Conservation (phyloP, 2,888 invertebrate species). For the Azorinus chamasolen region DNA sequence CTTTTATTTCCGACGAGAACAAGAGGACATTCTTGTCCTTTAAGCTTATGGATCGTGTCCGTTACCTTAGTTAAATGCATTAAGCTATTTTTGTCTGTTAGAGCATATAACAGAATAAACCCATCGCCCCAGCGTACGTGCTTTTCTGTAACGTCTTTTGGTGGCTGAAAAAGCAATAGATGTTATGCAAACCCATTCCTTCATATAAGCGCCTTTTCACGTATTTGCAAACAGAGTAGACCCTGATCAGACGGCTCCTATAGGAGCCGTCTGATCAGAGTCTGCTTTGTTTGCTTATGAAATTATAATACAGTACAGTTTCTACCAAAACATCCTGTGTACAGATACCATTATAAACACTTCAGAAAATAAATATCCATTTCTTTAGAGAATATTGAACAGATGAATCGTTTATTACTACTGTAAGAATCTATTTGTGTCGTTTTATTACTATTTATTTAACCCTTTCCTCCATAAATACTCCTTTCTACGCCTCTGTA, state of each 20-base stretch:
- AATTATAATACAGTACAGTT: no score
- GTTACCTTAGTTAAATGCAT: constrained; percentile 92
- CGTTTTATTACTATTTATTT: no score
- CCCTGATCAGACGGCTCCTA: no score
- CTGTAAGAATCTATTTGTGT: background rate
- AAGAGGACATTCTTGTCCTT: constrained; percentile 72
- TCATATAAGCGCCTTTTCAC: no score
- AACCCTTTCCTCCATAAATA: no score
- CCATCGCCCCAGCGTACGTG: constrained; percentile 96
- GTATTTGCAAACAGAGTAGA: no score
- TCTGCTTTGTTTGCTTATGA: no score
- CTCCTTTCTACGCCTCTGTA: no score
- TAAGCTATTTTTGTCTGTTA: constrained; percentile 94
- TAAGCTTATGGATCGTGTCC: constrained; percentile 65
- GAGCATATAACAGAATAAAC: constrained; percentile 94
- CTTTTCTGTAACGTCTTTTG: constrained; percentile 72
- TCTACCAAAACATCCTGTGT: no score
- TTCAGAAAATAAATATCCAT: background rate
- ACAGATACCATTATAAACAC: no score
- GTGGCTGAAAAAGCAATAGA: constrained; percentile 68
- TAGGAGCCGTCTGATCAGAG: no score
- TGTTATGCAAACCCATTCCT: no score
- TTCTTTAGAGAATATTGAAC: background rate
- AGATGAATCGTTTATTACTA: background rate
- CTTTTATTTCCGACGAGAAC: constrained; percentile 82